Base-by-base conservation (phyloP, 2,113 vertebrate species). In the Dolichallabes microphthalmus region DNA sequence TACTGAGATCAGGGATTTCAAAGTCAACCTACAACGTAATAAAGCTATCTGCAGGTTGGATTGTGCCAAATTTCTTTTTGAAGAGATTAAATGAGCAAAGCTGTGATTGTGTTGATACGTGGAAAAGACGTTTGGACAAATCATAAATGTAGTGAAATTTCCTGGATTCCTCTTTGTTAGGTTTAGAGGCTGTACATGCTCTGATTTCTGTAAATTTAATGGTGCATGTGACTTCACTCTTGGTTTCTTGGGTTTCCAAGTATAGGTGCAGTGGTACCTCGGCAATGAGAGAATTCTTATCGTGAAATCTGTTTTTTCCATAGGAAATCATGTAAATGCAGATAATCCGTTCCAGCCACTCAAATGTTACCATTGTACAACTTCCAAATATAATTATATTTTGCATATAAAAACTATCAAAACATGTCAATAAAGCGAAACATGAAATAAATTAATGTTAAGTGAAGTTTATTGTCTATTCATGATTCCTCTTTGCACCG, bases 1-100 rank as follows among this genome's bases (percentile, higher is more conserved):
- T 60, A 66, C 74, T 84, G 71, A 86, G 39, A 82, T 85, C 88
- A 85, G 85, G 85, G 88, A 89, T 84, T 82, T 86, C 58, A 78
- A 71, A 57, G 64, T n/a, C 11, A 45, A 71, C 57, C 68, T 81
- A 17, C 73, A 76, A 86, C 78, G 77, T 86, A 73, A 79, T 66
- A 76, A 63, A 78, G 76, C 64, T 85, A 63, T 69, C 32, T 84
- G 82, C 76, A 83, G 82, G 75, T 75, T 81, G 8, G 75, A 80
- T 80, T 73, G 84, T 82, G 88, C 88, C 88, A 89, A 80, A 89
- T 77, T 64, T n/a, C 61, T 71, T 30, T 53, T 75, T n/a, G 14
- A 15, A 27, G 17, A 7, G 6, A 19, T 27, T 76, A 50, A 74
- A 50, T 22, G 20, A 50, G 73, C 20, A 71, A 19, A 12, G 20